Percentiles rank a stretch among this genome's conserved stretches.
phyloP scores from a whole-genome alignment of 1,140 invertebrate genomes.

The Pemphigus obesinymphae region DNA sequence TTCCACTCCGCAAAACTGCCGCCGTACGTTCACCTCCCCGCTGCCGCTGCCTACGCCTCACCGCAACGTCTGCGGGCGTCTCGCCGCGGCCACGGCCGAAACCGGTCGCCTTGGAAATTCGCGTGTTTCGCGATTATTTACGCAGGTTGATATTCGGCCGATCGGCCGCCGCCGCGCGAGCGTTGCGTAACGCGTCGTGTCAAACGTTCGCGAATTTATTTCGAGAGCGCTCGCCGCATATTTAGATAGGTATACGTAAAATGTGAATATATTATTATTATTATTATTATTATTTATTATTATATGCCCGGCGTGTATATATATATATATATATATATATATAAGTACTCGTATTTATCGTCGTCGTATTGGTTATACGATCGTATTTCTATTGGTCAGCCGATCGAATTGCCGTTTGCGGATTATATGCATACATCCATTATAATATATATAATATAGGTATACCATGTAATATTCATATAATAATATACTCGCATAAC shows the following conservation, averaged over 20 bases:
- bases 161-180: neutral
- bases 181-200: constrained; percentile 20
- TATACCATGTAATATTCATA: neutral
- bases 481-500: neutral
- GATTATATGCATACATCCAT: neutral
- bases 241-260: no score
- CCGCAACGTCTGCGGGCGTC: neutral
- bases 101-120: constrained; percentile 35
- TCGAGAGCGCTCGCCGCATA: neutral
- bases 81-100: neutral
- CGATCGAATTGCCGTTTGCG: neutral
- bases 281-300: neutral
- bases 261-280: neutral
- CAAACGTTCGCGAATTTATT: neutral
- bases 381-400: neutral
- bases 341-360: neutral
- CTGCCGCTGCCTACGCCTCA: neutral
- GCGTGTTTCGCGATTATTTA: neutral
- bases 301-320: neutral
- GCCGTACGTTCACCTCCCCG: constrained; percentile 12
- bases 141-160: constrained; percentile 19
- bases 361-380: neutral
- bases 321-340: no score
- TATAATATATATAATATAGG: neutral
- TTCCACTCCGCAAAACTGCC: neutral